A percentile compares a stretch with the other conserved stretches of the same genome.
phyloP scores from a whole-genome alignment of 2,888 invertebrate species.

The Drosophila paramelanica region DNA sequence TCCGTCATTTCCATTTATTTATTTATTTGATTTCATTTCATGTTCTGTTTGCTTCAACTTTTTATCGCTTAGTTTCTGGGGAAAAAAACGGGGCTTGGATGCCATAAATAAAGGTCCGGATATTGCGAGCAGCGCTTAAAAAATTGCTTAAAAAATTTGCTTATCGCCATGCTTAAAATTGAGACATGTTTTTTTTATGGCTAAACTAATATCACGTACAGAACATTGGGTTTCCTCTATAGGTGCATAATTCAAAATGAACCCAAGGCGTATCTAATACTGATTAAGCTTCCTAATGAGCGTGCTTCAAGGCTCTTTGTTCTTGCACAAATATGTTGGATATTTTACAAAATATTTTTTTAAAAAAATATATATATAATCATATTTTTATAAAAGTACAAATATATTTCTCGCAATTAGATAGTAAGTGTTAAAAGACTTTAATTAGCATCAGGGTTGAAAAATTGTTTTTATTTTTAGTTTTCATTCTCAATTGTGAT shows the following conservation, averaged over 20 bases:
- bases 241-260: not conserved
- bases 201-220: constrained; percentile 15
- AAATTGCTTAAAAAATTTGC: constrained; percentile 26
- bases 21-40: not conserved
- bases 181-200: constrained; percentile 14
- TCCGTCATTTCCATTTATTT: not conserved
- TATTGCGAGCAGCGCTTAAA: constrained; percentile 32
- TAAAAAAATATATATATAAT: too few species aligned
- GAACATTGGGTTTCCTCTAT: not conserved
- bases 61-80: constrained; percentile 15
- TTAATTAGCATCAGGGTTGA: not conserved
- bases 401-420: not conserved
- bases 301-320: too few species aligned
- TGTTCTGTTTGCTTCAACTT: constrained; percentile 4
- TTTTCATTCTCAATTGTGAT: not conserved
- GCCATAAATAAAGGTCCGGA: constrained; percentile 43
- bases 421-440: not conserved
- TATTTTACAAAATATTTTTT: too few species aligned
- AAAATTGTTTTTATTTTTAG: too few species aligned
- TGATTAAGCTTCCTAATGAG: not conserved
- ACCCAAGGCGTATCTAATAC: not conserved
- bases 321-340: too few species aligned
- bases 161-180: constrained; percentile 28
- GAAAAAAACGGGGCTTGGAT: constrained; percentile 17
- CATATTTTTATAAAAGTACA: too few species aligned